Base-by-base conservation (phyloP, 2,797 vertebrate species). In the Eulemur mongoz region DNA sequence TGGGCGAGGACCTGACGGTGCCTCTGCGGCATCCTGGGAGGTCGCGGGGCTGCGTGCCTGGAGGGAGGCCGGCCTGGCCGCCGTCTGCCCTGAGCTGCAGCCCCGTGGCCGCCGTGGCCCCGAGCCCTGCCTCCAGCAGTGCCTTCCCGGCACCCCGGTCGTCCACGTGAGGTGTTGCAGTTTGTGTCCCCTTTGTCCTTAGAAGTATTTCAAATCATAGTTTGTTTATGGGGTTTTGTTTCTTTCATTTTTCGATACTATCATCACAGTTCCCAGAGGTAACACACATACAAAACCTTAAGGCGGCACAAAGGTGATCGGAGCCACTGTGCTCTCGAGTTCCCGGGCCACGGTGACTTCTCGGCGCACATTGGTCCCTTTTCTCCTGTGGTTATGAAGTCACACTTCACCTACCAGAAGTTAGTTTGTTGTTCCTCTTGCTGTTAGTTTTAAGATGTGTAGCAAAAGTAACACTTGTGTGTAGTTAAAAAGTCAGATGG, bases 21-120 rank as follows among this genome's bases (percentile, higher is more conserved):
- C 14, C 30, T n/a, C 7, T 15, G 15, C 17, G 15, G 15, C 7
- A 3, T 7, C 23, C 63, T 15, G 32, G 69, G 32, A 70, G n/a
- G 72, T 32, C 7, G 1, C 43, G 4, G 27, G 38, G 25, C 15
- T 5, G 22, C 0, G 0, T 18, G 67, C 57, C 25, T 52, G 4
- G 57, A 32, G 54, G 52, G 20, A 82, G 61, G 61, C 61, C 25
- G 38, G 6, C 50, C 0, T 15, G 32, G n/a, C 11, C 1, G 7
- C 17, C 20, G 18, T 13, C 57, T n/a, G 1, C 30, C 2, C 7
- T 0, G 0, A 3, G 14, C 61, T 32, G 27, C 57, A 27, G 25
- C 65, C 54, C 54, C 22, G 1, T 70, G 83, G 48, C 9, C 43
- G 61, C 5, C 4, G 3, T 3, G 18, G 61, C 73, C 52, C 8